These are phyloP conservation scores for Amblyraja radiata DNA, from an alignment of 2,797 vertebrate genomes.

Conservation along the genomic window DNA sequence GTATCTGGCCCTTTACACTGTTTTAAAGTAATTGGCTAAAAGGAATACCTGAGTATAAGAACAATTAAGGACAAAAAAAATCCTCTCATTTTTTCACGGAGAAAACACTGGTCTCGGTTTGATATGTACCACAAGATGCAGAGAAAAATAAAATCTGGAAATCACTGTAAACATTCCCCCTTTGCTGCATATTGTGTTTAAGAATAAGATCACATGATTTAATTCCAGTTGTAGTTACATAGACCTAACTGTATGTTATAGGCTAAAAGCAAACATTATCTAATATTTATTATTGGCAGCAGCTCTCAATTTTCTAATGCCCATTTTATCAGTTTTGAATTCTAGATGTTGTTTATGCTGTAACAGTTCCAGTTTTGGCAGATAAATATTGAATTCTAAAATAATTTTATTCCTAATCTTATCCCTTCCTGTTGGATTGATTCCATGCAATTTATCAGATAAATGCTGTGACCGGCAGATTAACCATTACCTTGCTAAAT, in stretches of 20 bases:
- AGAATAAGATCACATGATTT: not conserved
- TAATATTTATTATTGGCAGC: not conserved
- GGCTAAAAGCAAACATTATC: not conserved
- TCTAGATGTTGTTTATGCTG: not conserved
- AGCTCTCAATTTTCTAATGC: not conserved
- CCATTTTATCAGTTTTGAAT: not conserved
- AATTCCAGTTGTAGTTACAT: not conserved
- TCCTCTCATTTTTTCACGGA: not conserved
- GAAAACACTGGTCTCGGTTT: not conserved
- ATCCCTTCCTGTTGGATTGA: conserved; percentile 11
- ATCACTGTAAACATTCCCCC: not conserved
- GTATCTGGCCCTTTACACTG: not conserved
- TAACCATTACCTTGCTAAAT: not conserved
- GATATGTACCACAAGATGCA: not conserved
- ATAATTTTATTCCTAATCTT: conserved; percentile 5
- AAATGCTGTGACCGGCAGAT: not conserved
- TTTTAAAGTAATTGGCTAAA: not conserved
- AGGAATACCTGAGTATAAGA: not conserved
- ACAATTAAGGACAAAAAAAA: not conserved
- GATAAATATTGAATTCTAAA: not conserved
- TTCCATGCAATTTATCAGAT: not conserved
- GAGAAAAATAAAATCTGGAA: not conserved
- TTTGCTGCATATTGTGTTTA: not conserved
- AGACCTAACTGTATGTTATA: not conserved
- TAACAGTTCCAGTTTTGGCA: not conserved